Evolutionary conservation across 2,888 invertebrate genomes (phyloP).

Genomic region (Caenorhabditis sp.): DNA sequence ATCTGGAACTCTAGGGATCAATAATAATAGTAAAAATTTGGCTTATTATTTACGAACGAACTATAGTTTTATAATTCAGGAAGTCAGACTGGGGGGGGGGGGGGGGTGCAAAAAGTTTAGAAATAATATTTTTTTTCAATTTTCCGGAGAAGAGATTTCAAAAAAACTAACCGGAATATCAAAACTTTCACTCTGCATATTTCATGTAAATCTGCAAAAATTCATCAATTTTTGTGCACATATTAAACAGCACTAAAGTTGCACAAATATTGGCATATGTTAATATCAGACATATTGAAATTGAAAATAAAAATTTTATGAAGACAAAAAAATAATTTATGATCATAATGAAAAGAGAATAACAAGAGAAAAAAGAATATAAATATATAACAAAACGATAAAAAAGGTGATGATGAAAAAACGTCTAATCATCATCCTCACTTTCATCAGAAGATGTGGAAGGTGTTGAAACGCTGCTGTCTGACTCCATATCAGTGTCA

Average conservation of each 20-base stretch:
- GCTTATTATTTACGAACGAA: no score
- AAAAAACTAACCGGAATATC: background rate
- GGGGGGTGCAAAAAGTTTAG: no score
- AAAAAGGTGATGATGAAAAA: slow-evolving; percentile 9
- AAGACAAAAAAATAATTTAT: slow-evolving; percentile 5
- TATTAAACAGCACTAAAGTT: background rate
- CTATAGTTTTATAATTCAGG: no score
- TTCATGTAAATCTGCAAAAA: background rate
- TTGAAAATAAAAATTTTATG: background rate
- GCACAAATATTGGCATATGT: background rate
- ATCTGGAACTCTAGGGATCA: no score
- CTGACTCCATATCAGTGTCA: slow-evolving; percentile 58
- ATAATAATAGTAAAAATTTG: no score
- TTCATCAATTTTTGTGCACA: background rate
- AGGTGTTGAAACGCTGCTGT: slow-evolving; percentile 17
- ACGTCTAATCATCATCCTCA: slow-evolving; percentile 17
- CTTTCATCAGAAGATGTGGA: slow-evolving; percentile 36
- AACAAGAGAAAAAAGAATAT: background rate
- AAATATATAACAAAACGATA: slow-evolving; percentile 10
- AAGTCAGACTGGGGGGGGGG: no score
- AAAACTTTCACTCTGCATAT: background rate
- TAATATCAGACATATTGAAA: background rate
- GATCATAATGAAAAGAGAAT: background rate
- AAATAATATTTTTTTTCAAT: no score
- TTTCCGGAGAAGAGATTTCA: no score